Percentiles rank a stretch among this genome's conserved stretches.
Conservation (phyloP, 2,888 invertebrate genomes). For the Penaeus monodon region DNA sequence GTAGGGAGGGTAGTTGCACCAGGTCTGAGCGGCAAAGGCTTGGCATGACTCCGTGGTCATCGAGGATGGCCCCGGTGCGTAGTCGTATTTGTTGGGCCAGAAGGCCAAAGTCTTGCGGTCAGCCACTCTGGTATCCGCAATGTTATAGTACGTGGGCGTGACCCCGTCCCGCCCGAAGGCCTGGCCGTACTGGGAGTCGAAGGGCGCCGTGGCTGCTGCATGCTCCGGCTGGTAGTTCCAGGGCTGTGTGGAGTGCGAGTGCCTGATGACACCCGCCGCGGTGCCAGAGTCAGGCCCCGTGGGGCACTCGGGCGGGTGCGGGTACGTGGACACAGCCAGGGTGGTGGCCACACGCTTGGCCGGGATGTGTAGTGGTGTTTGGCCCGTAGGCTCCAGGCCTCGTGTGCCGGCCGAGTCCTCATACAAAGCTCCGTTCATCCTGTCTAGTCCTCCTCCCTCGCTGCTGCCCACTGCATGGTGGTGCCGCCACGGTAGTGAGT, state of each 20-base stretch:
- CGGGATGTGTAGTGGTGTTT: conserved; percentile 87
- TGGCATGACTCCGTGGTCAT: conserved; percentile 66
- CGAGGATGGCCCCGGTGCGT: conserved; percentile 71
- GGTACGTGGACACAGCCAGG: conserved; percentile 64
- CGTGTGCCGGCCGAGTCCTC: conserved; percentile 63
- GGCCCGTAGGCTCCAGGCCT: conserved; percentile 60
- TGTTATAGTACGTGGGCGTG: conserved; percentile 66
- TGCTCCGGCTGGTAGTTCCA: conserved; percentile 66
- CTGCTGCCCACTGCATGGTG: conserved; percentile 65
- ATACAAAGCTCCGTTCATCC: conserved; percentile 65
- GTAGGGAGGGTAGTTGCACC: conserved; percentile 81
- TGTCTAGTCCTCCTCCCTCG: conserved; percentile 64
- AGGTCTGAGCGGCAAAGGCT: conserved; percentile 75
- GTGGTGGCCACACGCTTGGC: conserved; percentile 75
- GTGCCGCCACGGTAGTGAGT: conserved; percentile 64
- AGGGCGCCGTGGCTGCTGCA: conserved; percentile 60
- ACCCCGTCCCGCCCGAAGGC: conserved; percentile 63
- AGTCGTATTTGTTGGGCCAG: conserved; percentile 74
- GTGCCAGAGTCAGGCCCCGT: conserved; percentile 69
- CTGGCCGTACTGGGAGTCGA: conserved; percentile 62
- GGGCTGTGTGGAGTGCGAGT: conserved; percentile 73
- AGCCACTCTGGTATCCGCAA: conserved; percentile 69
- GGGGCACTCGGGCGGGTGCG: conserved; percentile 68
- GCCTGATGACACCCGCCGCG: conserved; percentile 81
- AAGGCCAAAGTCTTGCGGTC: conserved; percentile 75